Base-by-base conservation (phyloP, 2,113 vertebrate species). In the Chiloscyllium plagiosum region DNA sequence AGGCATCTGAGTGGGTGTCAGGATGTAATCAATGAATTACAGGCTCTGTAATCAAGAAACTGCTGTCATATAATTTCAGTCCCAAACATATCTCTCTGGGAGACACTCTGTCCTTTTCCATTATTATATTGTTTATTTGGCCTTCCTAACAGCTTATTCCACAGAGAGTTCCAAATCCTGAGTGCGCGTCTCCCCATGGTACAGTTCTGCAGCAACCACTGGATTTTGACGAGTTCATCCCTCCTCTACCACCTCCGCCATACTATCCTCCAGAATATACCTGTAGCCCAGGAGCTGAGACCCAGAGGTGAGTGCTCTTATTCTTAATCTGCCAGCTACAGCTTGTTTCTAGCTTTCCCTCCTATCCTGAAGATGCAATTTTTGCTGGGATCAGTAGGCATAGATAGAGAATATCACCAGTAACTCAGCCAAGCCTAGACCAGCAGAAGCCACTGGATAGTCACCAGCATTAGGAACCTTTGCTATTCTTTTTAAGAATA, bases 251-350 rank as follows among this genome's bases (percentile, higher is more conserved):
- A 0, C 99, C 99, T 5, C 99, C 99, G 0, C 99, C 99, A 5
- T 99, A 99, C 96, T 99, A 99, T 97, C 99, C 99, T 0, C 99
- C 99, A 0, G 99, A 99, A 93, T 99, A 99, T 96, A 99, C 98
- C 97, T 99, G 98, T 96, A 99, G 98, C 0, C 99, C 99, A 4
- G 97, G 98, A 2, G 96, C 97, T 26, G 99, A 99, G 89, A 97
- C 98, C 3, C 98, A 98, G 96, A 99, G 99, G 99, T 98, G 96
- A 65, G 61, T 66, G 33, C 52, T n/a, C 15, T 50, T 37, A 65
- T 12, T 8, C 47, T 50, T 50, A 26, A 26, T 47, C 83, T 85
- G 33, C 42, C 83, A 85, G 17, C 7, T 85, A 17, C 17, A 47
- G 13, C 76, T 85, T 47, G 19, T 50, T 52, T 50, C 22, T 37